Base-by-base conservation (phyloP, 1,140 invertebrate genomes). In the Ips typographus region DNA sequence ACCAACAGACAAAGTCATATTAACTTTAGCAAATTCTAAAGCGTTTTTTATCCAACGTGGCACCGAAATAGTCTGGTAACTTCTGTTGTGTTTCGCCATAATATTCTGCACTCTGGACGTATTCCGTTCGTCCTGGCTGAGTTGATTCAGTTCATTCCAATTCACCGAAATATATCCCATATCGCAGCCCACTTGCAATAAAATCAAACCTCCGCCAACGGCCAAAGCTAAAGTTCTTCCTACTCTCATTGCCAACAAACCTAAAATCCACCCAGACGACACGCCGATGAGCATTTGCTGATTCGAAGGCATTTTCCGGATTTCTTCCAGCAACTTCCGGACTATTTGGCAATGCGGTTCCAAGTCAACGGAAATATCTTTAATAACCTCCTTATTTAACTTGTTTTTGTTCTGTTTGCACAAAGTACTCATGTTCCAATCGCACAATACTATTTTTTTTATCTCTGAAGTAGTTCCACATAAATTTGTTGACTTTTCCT, bases 111-210 rank as follows among this genome's bases (percentile, higher is more conserved):
- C 22, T 64, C 8, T 42, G 40, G 4, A 3, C 44, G 44, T 49
- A 49, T 49, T 49, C 1, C 7, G 3, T 59, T 58, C 8, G 8
- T 22, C 56, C 37, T 4, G 39, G 6, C 40, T 39, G 40, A 6
- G 44, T 49, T 49, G 6, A 62, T 62, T 43, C 47, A 67, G 3
- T 49, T 68, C 59, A 67, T 90, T 89, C 94, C 94, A 96, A 80
- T 96, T 91, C 64, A 94, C 86, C 76, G 93, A 91, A 55, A 96
- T 90, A 72, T 95, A 95, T 22, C 94, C 94, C 77, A 94, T 89
- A 76, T 95, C 91, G 70, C 91, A 89, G 1, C 94, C 94, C 74
- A 96, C 86, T 83, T 96, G 93, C 66, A 97, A 78, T 73, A 95
- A 82, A 73, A 97, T 90, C 43, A 96, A 89, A 70, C 92, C 90